A percentile compares a stretch with the other conserved stretches of the same genome.
phyloP scores from a whole-genome alignment of 2,888 invertebrate species.

The Leptinotarsa haldemani region DNA sequence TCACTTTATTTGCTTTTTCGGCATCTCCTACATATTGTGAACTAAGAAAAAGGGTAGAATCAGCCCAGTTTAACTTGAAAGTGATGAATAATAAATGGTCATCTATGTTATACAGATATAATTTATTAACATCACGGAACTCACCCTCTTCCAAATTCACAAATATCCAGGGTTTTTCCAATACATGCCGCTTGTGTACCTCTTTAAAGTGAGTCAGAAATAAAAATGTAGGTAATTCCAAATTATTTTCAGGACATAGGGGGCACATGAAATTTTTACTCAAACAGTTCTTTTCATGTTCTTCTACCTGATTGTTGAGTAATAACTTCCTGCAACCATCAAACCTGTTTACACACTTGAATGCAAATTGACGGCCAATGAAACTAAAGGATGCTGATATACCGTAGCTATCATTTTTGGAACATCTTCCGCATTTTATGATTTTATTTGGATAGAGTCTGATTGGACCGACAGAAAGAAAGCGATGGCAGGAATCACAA shows the following conservation, averaged over 20 bases:
- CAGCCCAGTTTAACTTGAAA: background rate
- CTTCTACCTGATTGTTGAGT: background rate
- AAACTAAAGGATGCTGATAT: background rate
- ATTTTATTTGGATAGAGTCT: background rate
- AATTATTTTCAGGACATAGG: background rate
- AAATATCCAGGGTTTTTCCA: background rate
- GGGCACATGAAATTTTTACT: background rate
- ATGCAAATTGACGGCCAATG: background rate
- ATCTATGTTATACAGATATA: background rate
- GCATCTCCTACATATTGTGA: background rate
- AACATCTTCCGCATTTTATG: background rate
- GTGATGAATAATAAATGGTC: background rate
- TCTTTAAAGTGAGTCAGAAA: background rate
- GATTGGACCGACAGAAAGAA: background rate
- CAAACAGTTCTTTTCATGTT: background rate
- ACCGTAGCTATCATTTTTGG: background rate
- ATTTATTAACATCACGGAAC: background rate
- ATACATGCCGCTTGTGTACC: background rate
- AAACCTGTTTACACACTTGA: background rate
- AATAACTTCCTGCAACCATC: slow-evolving; percentile 5
- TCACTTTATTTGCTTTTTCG: background rate
- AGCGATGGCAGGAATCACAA: background rate
- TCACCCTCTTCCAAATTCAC: background rate
- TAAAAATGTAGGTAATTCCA: background rate
- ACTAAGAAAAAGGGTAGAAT: background rate